Conservation (phyloP, 2,113 vertebrate genomes). For the Rafetus swinhoei region DNA sequence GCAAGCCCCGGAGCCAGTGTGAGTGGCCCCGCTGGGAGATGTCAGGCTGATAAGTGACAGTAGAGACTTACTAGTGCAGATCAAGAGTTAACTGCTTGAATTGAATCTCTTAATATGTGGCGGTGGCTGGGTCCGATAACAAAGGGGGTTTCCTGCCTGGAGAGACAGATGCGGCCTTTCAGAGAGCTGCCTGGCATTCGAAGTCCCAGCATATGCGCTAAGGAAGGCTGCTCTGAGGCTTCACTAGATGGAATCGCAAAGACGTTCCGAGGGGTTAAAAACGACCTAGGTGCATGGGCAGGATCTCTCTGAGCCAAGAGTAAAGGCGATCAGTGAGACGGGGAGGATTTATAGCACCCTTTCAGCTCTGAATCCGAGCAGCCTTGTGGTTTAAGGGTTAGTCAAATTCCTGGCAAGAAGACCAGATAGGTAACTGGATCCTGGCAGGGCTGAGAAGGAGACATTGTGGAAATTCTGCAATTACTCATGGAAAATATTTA, state of each 20-base stretch:
- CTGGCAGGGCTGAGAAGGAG: neutral
- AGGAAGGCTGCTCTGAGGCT: slow-evolving; percentile 62
- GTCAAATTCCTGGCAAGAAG: neutral
- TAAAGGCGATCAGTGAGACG: neutral
- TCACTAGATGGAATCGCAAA: slow-evolving; percentile 49
- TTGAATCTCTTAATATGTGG: slow-evolving; percentile 37
- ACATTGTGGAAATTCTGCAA: fast-evolving
- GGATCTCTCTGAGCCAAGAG: slow-evolving; percentile 36
- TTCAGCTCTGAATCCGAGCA: neutral
- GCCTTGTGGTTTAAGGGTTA: neutral
- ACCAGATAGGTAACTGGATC: fast-evolving
- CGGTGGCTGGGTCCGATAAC: slow-evolving; percentile 61
- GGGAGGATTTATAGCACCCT: neutral
- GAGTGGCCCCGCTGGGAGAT: slow-evolving; percentile 88
- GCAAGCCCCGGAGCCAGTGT: slow-evolving; percentile 85
- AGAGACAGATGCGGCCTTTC: slow-evolving; percentile 54
- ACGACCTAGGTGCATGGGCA: slow-evolving; percentile 56
- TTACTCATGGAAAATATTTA: neutral
- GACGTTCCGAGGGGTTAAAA: slow-evolving; percentile 50
- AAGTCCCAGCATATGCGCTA: slow-evolving; percentile 59
- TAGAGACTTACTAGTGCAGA: slow-evolving; percentile 77
- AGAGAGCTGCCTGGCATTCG: slow-evolving; percentile 35
- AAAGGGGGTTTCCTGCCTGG: slow-evolving; percentile 67
- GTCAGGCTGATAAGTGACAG: slow-evolving; percentile 91
- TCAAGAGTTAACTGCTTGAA: slow-evolving; percentile 68